Evolutionary conservation across 2,113 vertebrate species (phyloP), one percentile per base, ranked within the genome.

Genomic region (Mystacornis crossleyi): DNA sequence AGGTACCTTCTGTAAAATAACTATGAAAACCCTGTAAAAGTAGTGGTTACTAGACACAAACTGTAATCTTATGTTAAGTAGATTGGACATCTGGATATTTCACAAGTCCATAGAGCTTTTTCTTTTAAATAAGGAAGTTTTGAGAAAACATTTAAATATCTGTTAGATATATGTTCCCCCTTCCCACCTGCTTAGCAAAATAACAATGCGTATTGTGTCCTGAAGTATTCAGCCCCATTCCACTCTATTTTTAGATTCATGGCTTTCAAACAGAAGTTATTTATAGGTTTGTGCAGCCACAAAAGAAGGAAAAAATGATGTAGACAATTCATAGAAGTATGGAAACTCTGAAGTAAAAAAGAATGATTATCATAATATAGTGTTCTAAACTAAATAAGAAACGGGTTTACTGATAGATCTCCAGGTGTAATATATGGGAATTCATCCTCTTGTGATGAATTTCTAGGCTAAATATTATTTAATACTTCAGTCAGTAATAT

Each of bases 191-290:
- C 57, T 72, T 57, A 89, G 45, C 20, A 61, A 73, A 86, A 73
- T 72, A 93, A 51, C 53, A 69, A 65, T 14, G 20, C 60, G 26
- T 17, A 12, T 69, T 65, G 43, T 80, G 24, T 95, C 64, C 54
- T 72, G 31, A 67, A 86, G 6, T 51, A 72, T 83, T 80, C 24
- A 75, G 1, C 62, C 64, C 18, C 19, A 50, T n/a, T 65, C 33
- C 47, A 58, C 14, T 79, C 40, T 85, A 79, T 67, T 95, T 90
- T 90, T 71, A 93, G 66, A 72, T 18, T 18, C 26, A 21, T 26
- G 18, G 6, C 12, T 90, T 96, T 95, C 66, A 95, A 92, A 85
- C 43, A 74, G 58, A 89, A 67, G 14, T 93, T 88, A 96, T 90
- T 93, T 81, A 82, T 90, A 55, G 34, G 33, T 67, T 96, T 69